Evolutionary conservation across 2,888 invertebrate species (phyloP).

Genomic region (Pyrrhia umbra): DNA sequence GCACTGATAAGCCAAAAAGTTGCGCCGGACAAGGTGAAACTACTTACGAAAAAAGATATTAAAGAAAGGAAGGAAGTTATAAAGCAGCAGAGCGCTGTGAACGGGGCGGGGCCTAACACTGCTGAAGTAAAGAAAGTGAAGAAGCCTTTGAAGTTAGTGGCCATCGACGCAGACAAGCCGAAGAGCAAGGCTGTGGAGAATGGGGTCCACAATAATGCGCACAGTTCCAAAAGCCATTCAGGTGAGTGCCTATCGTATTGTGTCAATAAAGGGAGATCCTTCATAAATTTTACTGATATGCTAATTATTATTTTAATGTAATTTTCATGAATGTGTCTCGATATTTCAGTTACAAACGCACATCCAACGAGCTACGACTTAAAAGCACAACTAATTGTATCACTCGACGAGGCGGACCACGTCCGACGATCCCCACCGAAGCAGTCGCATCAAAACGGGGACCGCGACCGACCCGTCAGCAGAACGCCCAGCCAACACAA

Average conservation of each 20-base stretch:
- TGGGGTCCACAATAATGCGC: constrained; percentile 73
- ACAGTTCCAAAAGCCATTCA: constrained; percentile 73
- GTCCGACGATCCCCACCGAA: constrained; percentile 71
- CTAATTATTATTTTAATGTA: not conserved
- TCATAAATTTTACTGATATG: not conserved
- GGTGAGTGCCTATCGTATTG: constrained; percentile 67
- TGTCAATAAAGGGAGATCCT: no score
- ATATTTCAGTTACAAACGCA: constrained; percentile 63
- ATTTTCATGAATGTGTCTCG: not conserved
- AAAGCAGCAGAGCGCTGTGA: constrained; percentile 81
- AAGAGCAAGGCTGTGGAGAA: constrained; percentile 78
- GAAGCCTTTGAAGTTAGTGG: constrained; percentile 76
- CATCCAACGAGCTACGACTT: constrained; percentile 77
- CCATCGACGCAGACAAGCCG: constrained; percentile 76
- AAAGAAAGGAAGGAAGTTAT: constrained; percentile 83
- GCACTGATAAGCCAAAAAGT: constrained; percentile 78
- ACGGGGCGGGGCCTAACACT: constrained; percentile 69
- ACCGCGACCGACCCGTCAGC: constrained; percentile 65
- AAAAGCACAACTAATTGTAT: constrained; percentile 84
- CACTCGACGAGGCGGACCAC: constrained; percentile 83
- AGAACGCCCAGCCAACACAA: constrained; percentile 53
- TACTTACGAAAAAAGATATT: constrained; percentile 82
- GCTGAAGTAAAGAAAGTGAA: constrained; percentile 81
- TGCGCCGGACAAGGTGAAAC: constrained; percentile 83
- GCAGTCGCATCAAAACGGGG: constrained; percentile 68